Evolutionary conservation across 2,113 vertebrate species (phyloP).

Genomic region (Procapra przewalskii): DNA sequence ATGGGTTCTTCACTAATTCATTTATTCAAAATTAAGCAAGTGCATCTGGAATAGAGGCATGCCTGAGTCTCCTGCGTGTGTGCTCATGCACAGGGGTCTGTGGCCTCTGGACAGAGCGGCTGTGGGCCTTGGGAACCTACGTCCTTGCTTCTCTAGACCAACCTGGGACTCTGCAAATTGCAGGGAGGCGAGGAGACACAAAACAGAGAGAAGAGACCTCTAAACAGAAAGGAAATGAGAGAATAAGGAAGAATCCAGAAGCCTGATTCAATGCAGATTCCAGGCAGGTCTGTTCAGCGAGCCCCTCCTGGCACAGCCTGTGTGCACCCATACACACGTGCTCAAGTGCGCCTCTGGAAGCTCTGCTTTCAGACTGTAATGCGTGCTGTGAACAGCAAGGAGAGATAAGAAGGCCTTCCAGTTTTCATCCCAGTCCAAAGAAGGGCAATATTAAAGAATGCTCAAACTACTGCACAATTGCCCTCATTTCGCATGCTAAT

Average conservation of each 20-base stretch:
- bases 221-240: background rate
- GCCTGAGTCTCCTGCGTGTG: background rate
- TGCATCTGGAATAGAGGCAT: rapidly evolving
- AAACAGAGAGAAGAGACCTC: background rate
- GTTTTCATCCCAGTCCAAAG: background rate
- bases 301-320: rapidly evolving
- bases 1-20: background rate
- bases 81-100: rapidly evolving
- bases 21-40: background rate
- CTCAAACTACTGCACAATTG: background rate
- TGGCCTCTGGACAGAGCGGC: background rate
- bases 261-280: background rate
- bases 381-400: rapidly evolving
- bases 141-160: background rate
- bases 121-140: background rate
- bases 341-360: rapidly evolving
- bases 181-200: background rate
- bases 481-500: background rate
- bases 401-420: background rate
- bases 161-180: background rate
- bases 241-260: background rate
- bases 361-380: too few species aligned
- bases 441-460: background rate
- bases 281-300: rapidly evolving
- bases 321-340: rapidly evolving